phyloP scores from a whole-genome alignment of 2,113 vertebrate genomes.

The Numida meleagris region DNA sequence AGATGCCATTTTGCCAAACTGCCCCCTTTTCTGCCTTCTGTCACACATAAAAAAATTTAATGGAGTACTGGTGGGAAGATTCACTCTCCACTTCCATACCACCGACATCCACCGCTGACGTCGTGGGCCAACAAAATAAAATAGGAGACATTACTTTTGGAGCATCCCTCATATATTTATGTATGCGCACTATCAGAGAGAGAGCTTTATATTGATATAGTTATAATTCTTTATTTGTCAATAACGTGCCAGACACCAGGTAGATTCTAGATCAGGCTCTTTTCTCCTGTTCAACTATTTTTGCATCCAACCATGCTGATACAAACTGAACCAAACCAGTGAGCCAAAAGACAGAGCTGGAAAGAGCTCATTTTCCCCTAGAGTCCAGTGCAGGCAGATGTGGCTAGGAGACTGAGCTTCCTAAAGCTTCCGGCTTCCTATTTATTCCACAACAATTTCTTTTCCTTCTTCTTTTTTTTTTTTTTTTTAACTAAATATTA shows the following conservation, averaged over 20 bases:
- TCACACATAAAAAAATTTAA: too few relatives aligned
- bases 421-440: neutral
- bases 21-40: too few relatives aligned
- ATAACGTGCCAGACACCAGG: neutral
- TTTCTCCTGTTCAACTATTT: neutral
- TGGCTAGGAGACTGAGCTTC: neutral
- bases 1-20: too few relatives aligned
- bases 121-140: too few relatives aligned
- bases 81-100: too few relatives aligned
- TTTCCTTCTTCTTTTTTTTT: neutral
- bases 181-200: neutral
- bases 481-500: neutral
- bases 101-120: too few relatives aligned
- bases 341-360: neutral
- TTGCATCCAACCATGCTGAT: neutral
- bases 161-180: too few relatives aligned
- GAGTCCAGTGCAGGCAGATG: neutral
- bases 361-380: neutral
- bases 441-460: neutral
- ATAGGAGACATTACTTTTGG: too few relatives aligned
- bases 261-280: neutral
- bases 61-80: too few relatives aligned
- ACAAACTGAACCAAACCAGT: accelerated
- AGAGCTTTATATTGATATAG: neutral
- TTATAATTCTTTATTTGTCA: neutral